These are phyloP conservation scores for Eciton burchellii DNA, from an alignment of 1,140 invertebrate genomes.

Conservation along the genomic window DNA sequence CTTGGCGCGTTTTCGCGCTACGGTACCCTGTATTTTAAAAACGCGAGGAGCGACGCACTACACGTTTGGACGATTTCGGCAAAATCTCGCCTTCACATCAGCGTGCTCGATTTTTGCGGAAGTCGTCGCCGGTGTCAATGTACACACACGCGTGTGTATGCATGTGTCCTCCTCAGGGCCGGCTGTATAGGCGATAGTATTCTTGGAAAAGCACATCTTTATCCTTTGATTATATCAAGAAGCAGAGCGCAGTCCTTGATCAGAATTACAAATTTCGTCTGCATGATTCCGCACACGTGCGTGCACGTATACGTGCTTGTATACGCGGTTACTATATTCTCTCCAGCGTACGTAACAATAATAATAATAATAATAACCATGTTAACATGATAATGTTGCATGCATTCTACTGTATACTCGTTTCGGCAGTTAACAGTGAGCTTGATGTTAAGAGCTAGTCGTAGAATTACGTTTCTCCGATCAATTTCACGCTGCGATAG, in stretches of 20 bases:
- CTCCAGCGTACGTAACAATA: no score
- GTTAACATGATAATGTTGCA: no score
- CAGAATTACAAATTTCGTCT: no score
- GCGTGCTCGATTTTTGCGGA: constrained; percentile 71
- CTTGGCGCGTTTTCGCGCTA: constrained; percentile 40
- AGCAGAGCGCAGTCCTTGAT: no score
- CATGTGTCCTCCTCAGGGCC: neutral
- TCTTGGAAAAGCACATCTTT: neutral
- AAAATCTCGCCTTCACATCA: constrained; percentile 35
- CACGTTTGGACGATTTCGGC: constrained; percentile 10
- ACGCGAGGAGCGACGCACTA: constrained; percentile 38
- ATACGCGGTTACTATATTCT: neutral
- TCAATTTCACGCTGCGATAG: neutral
- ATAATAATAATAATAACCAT: no score
- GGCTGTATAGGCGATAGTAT: neutral
- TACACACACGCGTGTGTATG: neutral
- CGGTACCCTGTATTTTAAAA: constrained; percentile 67
- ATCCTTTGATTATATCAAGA: neutral
- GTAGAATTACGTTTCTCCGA: neutral
- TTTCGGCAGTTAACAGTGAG: neutral
- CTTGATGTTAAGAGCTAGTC: neutral
- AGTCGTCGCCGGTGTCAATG: constrained; percentile 39
- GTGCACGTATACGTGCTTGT: no score
- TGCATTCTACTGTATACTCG: no score
- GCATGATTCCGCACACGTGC: no score